Conservation (phyloP, 2,888 invertebrate species). For the Syrista parreyssii region DNA sequence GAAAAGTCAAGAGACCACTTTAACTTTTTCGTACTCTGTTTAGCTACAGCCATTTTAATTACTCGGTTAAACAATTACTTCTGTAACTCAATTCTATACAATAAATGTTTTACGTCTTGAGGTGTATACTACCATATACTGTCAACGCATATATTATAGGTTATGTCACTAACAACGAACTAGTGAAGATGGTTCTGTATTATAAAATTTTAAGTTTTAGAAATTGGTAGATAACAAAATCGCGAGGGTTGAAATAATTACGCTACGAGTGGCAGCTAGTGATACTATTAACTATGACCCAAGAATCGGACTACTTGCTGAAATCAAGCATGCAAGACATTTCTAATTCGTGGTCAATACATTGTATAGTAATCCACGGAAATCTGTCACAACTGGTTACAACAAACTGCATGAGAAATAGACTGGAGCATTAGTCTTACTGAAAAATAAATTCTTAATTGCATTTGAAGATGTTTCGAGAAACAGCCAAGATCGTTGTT, state of each 20-base stretch:
- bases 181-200: not conserved
- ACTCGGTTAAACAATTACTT: not conserved
- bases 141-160: not conserved
- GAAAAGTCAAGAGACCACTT: constrained; percentile 61
- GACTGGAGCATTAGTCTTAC: not conserved
- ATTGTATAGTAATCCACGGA: not conserved
- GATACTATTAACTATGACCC: too few species aligned
- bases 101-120: not conserved
- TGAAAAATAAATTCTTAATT: not conserved
- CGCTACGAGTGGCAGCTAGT: too few species aligned
- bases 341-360: not conserved
- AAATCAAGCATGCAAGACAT: not conserved
- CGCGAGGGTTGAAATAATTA: too few species aligned
- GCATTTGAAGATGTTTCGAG: constrained; percentile 64
- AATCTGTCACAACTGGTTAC: not conserved
- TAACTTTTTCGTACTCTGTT: constrained; percentile 49
- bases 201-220: not conserved
- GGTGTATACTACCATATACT: not conserved
- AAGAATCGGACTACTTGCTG: too few species aligned
- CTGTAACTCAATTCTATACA: not conserved
- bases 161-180: not conserved
- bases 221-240: too few species aligned
- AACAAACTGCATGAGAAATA: not conserved
- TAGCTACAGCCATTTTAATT: constrained; percentile 33
- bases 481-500: constrained; percentile 64